These are phyloP conservation scores for Nematopogon swammerdamellus DNA, from an alignment of 2,888 invertebrate genomes.

Conservation along the genomic window DNA sequence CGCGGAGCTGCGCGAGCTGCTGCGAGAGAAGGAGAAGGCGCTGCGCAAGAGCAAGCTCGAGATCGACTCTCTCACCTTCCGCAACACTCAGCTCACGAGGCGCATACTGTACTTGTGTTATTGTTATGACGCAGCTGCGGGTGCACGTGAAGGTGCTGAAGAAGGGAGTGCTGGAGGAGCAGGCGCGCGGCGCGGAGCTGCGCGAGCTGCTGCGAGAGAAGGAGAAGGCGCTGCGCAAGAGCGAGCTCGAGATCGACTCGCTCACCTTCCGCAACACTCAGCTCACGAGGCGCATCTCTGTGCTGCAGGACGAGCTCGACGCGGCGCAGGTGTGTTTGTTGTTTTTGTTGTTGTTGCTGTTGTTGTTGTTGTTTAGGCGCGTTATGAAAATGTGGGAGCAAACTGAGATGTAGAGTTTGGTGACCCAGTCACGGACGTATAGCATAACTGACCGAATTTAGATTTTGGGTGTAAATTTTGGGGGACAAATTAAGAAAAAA, in stretches of 20 bases:
- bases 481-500: no score
- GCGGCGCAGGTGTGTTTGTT: constrained; percentile 50
- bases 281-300: constrained; percentile 85
- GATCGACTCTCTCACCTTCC: constrained; percentile 87
- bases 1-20: constrained; percentile 67
- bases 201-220: constrained; percentile 77
- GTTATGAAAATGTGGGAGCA: no score
- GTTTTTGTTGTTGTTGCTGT: no score
- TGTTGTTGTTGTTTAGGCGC: no score
- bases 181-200: constrained; percentile 71
- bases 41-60: constrained; percentile 85
- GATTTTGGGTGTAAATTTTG: no score
- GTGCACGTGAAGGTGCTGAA: constrained; percentile 90
- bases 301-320: constrained; percentile 87
- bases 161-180: constrained; percentile 90
- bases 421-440: no score
- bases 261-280: constrained; percentile 91
- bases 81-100: constrained; percentile 92
- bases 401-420: no score
- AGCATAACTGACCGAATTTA: no score
- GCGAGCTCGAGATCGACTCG: constrained; percentile 92
- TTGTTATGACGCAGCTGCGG: constrained; percentile 76
- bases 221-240: constrained; percentile 79
- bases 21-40: constrained; percentile 82
- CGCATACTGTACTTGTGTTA: no score